Percentiles rank a stretch among this genome's conserved stretches.
These are phyloP conservation scores for Drosophila nikananu DNA, from an alignment of 1,140 invertebrate genomes.

Conservation along the genomic window DNA sequence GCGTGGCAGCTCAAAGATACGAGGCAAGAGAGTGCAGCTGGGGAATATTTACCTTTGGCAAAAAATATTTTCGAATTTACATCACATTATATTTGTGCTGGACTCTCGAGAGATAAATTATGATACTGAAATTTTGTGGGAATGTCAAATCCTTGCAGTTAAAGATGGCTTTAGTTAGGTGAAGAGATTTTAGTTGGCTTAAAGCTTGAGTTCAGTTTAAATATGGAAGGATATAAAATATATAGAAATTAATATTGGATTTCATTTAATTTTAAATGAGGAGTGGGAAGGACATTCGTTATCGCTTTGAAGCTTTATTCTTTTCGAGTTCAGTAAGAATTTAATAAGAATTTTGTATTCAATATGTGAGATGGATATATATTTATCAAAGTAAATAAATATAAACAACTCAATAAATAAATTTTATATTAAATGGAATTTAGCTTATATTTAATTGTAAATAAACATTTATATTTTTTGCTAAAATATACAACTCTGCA, in stretches of 20 bases:
- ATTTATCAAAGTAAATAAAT: background rate
- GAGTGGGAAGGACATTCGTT: too few relatives aligned
- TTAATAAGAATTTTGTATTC: background rate
- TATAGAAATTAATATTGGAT: too few relatives aligned
- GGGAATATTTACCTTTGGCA: background rate
- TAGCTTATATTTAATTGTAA: background rate
- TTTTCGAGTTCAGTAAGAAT: background rate
- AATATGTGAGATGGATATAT: background rate
- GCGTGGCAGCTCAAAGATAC: background rate
- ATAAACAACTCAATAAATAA: background rate
- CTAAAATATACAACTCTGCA: background rate
- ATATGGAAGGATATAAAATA: background rate
- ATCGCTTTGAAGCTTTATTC: too few relatives aligned
- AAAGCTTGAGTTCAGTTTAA: background rate
- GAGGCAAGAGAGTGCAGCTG: background rate
- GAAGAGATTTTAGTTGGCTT: background rate
- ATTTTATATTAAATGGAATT: background rate
- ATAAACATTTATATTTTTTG: background rate
- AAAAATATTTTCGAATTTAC: constrained; percentile 2
- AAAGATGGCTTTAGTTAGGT: background rate
- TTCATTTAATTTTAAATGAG: too few relatives aligned
- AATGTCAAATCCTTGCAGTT: background rate
- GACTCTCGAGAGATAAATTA: background rate
- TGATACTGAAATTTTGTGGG: background rate
- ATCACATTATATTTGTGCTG: background rate